phyloP scores from a whole-genome alignment of 2,888 invertebrate species.

The Cephus rjabovi region DNA sequence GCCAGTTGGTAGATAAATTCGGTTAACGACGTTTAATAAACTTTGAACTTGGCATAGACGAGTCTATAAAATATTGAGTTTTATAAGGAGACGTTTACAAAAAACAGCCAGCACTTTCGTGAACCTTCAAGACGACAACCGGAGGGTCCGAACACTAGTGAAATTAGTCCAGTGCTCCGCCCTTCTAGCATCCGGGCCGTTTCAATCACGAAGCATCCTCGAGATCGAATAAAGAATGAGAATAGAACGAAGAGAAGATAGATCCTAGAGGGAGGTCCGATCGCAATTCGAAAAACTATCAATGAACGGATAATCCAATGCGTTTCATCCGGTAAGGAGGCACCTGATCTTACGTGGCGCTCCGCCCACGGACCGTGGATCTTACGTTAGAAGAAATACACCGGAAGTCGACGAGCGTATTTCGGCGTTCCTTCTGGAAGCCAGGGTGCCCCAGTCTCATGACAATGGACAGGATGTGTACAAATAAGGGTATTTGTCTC shows the following conservation, averaged over 20 bases:
- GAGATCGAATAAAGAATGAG: background rate
- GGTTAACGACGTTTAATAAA: background rate
- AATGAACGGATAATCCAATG: conserved; percentile 11
- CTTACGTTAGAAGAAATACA: conserved; percentile 14
- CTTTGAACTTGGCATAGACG: background rate
- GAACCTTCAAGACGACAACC: background rate
- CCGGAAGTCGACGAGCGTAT: conserved; percentile 14
- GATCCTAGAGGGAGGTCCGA: conserved; percentile 1
- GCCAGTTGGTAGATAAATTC: background rate
- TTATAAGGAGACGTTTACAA: background rate
- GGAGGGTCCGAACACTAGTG: background rate
- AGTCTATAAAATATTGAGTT: background rate
- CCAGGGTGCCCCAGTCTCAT: conserved; percentile 27
- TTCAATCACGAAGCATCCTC: background rate
- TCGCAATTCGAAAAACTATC: conserved; percentile 21
- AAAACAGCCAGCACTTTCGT: background rate
- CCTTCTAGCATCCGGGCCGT: background rate
- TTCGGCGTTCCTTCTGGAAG: conserved; percentile 12
- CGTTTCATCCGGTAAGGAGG: conserved; percentile 22
- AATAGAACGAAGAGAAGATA: background rate
- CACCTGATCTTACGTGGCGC: conserved; percentile 17
- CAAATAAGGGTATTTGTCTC: conserved; percentile 66
- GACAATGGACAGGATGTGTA: conserved; percentile 67
- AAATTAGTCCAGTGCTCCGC: background rate
- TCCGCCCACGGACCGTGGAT: conserved; percentile 20